These are phyloP conservation scores for Tangara arthus DNA, from an alignment of 2,797 vertebrate species.

Conservation along the genomic window DNA sequence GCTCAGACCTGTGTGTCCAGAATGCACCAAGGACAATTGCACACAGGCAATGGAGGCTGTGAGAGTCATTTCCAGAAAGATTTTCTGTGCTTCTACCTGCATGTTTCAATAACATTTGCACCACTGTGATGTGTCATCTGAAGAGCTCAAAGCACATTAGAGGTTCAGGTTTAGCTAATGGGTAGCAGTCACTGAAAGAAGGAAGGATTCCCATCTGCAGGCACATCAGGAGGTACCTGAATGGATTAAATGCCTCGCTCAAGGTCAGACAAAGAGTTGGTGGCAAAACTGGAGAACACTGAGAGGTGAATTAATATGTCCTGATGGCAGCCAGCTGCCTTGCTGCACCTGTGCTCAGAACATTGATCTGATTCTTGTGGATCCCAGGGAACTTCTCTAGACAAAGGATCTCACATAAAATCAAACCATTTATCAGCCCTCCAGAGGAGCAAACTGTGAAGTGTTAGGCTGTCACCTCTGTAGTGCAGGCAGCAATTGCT, in stretches of 20 bases:
- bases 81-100: neutral
- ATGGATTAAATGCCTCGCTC: neutral
- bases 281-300: neutral
- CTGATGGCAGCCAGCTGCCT: constrained; percentile 8
- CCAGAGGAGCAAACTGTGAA: neutral
- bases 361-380: neutral
- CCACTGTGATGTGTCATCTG: neutral
- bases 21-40: neutral
- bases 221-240: neutral
- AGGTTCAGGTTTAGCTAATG: neutral
- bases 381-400: neutral
- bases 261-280: neutral
- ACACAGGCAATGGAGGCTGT: accelerated
- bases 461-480: neutral
- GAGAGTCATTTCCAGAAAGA: neutral
- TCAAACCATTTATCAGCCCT: neutral
- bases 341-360: neutral
- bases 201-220: constrained; percentile 6
- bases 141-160: neutral
- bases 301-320: neutral
- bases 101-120: neutral
- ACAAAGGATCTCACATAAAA: neutral
- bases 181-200: neutral
- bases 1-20: neutral
- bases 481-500: neutral